Percentiles rank a stretch among this genome's conserved stretches.
Conservation (phyloP, 2,113 vertebrate species). For the Sialia sialis region DNA sequence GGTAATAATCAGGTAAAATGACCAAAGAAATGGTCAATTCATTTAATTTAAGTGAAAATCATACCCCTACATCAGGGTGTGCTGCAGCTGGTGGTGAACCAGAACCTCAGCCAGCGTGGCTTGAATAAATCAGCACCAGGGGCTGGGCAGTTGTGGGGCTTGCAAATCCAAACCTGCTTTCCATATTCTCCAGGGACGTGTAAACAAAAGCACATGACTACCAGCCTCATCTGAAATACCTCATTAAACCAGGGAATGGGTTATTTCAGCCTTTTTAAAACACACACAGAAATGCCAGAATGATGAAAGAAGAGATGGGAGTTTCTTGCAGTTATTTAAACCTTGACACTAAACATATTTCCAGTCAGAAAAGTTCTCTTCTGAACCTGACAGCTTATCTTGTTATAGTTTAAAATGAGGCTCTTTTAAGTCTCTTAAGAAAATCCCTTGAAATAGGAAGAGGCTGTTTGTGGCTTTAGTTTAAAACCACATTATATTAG, state of each 20-base stretch:
- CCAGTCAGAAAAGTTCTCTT: slow-evolving; percentile 24
- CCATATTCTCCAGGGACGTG: neutral
- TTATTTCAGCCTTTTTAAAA: slow-evolving; percentile 35
- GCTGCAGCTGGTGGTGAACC: neutral
- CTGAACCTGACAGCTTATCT: slow-evolving; percentile 51
- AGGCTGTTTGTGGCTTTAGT: slow-evolving; percentile 43
- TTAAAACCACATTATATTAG: slow-evolving; percentile 42
- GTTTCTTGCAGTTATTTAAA: slow-evolving; percentile 43
- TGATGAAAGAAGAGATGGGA: slow-evolving; percentile 47
- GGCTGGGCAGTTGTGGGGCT: neutral
- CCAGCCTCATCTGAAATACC: slow-evolving; percentile 27
- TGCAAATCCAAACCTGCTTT: neutral
- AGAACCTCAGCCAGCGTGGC: neutral
- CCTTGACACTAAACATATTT: slow-evolving; percentile 20
- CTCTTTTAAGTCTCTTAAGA: slow-evolving; percentile 31
- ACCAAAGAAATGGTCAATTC: neutral
- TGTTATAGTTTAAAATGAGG: slow-evolving; percentile 48
- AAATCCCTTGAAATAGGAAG: slow-evolving; percentile 2
- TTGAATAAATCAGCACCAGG: neutral
- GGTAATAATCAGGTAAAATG: neutral
- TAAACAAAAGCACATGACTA: slow-evolving; percentile 41
- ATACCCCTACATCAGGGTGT: neutral
- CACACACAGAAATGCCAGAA: neutral
- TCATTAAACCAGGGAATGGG: slow-evolving; percentile 41
- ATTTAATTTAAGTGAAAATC: neutral